phyloP scores from a whole-genome alignment of 2,888 invertebrate genomes.

The Agrotis exclamationis region DNA sequence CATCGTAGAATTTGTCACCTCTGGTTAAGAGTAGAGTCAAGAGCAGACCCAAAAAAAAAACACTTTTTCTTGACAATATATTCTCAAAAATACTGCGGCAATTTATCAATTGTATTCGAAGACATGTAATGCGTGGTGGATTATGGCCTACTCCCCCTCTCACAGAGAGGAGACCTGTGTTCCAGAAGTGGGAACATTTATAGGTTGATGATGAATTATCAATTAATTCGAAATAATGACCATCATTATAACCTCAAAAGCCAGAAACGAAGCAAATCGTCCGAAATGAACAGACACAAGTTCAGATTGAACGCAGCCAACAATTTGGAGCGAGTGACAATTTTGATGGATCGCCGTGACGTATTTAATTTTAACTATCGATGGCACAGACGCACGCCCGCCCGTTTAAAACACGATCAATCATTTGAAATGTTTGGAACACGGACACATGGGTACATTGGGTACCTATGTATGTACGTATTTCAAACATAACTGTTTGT shows the following conservation, averaged over 20 bases:
- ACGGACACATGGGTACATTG: constrained; percentile 28
- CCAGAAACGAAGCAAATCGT: constrained; percentile 17
- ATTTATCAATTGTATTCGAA: too few species aligned
- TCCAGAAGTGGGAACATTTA: too few species aligned
- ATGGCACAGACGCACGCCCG: constrained; percentile 54
- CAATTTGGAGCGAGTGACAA: constrained; percentile 69
- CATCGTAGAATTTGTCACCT: too few species aligned
- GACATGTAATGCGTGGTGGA: too few species aligned
- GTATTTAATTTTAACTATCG: constrained; percentile 74
- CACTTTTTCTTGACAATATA: too few species aligned
- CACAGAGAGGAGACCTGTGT: too few species aligned
- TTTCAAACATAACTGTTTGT: constrained; percentile 32
- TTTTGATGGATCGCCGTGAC: constrained; percentile 73
- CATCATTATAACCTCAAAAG: constrained; percentile 8
- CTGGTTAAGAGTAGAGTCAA: too few species aligned
- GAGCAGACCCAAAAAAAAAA: too few species aligned
- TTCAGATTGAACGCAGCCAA: constrained; percentile 58
- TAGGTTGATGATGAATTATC: too few species aligned
- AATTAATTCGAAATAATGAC: constrained; percentile 1
- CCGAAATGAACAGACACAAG: constrained; percentile 32
- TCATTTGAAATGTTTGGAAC: constrained; percentile 63
- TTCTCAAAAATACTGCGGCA: too few species aligned
- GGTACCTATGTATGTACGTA: constrained; percentile 15
- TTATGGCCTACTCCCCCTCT: too few species aligned
- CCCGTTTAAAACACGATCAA: constrained; percentile 77